Conservation (phyloP, 2,113 vertebrate genomes). For the Emydocephalus ijimae region DNA sequence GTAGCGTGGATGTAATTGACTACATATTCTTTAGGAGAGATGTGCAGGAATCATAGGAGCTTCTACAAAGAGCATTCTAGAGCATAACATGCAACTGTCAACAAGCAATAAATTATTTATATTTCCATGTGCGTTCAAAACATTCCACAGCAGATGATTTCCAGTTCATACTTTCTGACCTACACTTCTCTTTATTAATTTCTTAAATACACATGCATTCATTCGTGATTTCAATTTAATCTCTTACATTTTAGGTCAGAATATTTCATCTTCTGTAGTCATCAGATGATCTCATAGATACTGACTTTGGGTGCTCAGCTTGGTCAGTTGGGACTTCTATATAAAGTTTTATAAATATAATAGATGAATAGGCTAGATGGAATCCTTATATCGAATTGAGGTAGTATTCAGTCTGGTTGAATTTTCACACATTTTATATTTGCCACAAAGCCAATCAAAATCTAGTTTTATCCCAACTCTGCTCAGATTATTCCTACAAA, state of each 20-base stretch:
- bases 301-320: not conserved
- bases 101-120: not conserved
- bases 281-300: not conserved
- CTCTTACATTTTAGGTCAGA: not conserved
- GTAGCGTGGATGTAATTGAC: not conserved
- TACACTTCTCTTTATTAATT: not conserved
- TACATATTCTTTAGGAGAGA: not conserved
- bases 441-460: not conserved
- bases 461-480: not conserved
- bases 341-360: not conserved
- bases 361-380: not conserved
- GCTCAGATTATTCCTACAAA: not conserved
- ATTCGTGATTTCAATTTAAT: not conserved
- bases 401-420: not conserved
- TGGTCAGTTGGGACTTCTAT: not conserved
- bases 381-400: not conserved
- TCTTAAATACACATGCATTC: not conserved
- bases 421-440: not conserved
- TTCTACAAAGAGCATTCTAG: not conserved
- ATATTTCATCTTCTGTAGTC: not conserved
- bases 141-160: not conserved
- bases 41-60: not conserved
- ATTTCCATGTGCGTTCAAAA: not conserved
- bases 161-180: not conserved
- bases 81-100: not conserved